Evolutionary conservation across 2,888 invertebrate species (phyloP).

Genomic region (Ypsolopha scabrella): DNA sequence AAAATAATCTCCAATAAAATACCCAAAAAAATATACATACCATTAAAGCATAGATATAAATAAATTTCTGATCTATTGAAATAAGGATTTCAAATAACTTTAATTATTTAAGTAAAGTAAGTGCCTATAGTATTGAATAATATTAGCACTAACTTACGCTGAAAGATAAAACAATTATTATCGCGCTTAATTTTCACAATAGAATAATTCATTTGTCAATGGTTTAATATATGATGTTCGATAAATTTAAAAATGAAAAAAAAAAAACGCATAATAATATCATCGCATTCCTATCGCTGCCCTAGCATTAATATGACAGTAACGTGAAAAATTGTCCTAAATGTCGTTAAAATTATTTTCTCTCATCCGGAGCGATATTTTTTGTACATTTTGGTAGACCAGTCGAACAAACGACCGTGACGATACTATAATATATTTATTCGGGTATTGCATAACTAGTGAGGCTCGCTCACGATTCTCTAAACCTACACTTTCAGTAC

Average conservation of each 20-base stretch:
- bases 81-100: no score
- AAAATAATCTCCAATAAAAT: no score
- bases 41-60: no score
- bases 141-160: no score
- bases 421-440: neutral
- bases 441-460: neutral
- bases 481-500: neutral
- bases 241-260: neutral
- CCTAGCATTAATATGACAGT: neutral
- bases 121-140: no score
- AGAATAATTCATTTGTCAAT: neutral
- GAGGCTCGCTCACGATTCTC: neutral
- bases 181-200: neutral
- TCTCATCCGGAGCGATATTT: neutral
- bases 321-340: slow-evolving; percentile 43
- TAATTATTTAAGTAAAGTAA: no score
- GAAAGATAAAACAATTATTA: no score
- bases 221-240: neutral
- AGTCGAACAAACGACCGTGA: neutral
- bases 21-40: no score
- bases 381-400: slow-evolving; percentile 2
- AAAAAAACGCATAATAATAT: neutral
- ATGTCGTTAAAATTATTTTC: neutral
- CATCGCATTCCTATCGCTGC: neutral
- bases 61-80: no score